Evolutionary conservation across 1,140 invertebrate genomes (phyloP), one percentile per base, ranked within the genome.

Genomic region (Akabosia matsudoensis): DNA sequence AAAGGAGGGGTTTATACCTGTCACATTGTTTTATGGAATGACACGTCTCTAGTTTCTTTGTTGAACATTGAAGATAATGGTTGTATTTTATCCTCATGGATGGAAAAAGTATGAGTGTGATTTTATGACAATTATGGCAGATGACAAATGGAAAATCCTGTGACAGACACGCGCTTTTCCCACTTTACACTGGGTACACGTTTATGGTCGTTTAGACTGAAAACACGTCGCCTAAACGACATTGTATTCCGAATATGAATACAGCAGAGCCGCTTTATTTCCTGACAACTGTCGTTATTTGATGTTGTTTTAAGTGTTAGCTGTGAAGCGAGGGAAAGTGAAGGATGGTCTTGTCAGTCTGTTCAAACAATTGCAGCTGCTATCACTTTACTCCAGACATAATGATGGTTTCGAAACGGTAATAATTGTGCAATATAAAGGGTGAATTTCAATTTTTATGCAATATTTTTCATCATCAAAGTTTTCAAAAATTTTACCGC

Each of bases 1-100:
- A 67, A 67, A 67, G 61, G 26, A 67, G 7, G 26, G 28, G 28
- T 67, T 67, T 67, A 67, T 67, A 67, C 61, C 61, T 67, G 61
- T 67, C 61, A 67, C 26, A 30, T 67, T 31, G 24, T 67, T 67
- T 67, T n/a, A 31, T 28, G 28, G 31, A 30, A 67, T 31, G 28
- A 4, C 28, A 30, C 61, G 24, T 67, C 61, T 67, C 61, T 31
- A 13, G 2, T 7, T 24, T 22, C 24, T 4, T 16, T 56, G 26
- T 30, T 67, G n/a, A n/a, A n/a, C n/a, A n/a, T 31, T 67, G 24
- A 31, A 67, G 31, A 67, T 45, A 45, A 45, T 45, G 37, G 37
- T 45, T 45, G 37, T 45, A 45, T 45, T 45, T 45, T 18, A 45
- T 45, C 37, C 37, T 7, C 7, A 67, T 18, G 24, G 54, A 61